phyloP scores from a whole-genome alignment of 2,797 vertebrate genomes.

The Acomys russatus region DNA sequence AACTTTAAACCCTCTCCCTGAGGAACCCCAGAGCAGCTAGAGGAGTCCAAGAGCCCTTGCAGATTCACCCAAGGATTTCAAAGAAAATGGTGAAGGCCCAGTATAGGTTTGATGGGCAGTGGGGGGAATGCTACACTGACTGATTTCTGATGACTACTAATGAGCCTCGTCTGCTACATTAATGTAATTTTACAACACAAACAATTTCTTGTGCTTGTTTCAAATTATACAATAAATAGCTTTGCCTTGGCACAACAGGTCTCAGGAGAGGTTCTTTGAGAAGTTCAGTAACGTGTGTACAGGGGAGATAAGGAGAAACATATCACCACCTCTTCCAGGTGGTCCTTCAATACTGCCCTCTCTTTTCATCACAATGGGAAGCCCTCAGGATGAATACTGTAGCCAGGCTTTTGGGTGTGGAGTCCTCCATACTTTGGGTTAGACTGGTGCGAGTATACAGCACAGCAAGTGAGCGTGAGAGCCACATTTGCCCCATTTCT shows the following conservation, averaged over 20 bases:
- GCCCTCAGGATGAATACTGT: neutral
- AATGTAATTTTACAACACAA: neutral
- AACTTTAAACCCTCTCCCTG: neutral
- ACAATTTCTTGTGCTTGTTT: neutral
- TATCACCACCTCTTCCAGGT: neutral
- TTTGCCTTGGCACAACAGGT: neutral
- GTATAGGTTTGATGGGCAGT: neutral
- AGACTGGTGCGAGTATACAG: neutral
- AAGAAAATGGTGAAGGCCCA: neutral
- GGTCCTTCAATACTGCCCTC: neutral
- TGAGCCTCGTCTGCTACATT: neutral
- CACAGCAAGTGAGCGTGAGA: rapidly evolving
- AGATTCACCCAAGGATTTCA: neutral
- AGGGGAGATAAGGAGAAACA: neutral
- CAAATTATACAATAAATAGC: neutral
- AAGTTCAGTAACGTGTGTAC: neutral
- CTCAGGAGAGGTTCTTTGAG: neutral
- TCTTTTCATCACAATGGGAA: neutral
- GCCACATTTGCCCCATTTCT: neutral
- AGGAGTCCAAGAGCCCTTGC: neutral
- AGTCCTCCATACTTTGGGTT: neutral
- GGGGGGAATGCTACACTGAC: neutral
- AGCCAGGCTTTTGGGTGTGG: neutral
- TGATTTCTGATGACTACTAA: neutral
- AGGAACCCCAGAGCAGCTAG: neutral